These are phyloP conservation scores for Leptosomus discolor DNA, from an alignment of 2,113 vertebrate genomes.

Conservation along the genomic window DNA sequence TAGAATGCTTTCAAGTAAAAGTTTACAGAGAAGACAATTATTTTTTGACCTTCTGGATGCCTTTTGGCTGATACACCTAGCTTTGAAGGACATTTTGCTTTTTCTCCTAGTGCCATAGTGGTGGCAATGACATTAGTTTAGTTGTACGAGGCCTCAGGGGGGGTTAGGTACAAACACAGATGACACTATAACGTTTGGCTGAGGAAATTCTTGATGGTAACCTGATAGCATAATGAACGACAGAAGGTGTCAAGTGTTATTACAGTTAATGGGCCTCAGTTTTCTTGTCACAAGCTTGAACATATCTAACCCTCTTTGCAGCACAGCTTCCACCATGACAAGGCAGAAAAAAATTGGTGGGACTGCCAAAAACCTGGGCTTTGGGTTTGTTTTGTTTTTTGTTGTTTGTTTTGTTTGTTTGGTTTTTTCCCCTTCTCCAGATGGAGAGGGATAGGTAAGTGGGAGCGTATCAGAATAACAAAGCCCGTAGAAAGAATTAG, in stretches of 20 bases:
- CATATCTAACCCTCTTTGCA: not conserved
- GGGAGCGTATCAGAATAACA: constrained; percentile 10
- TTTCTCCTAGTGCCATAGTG: not conserved
- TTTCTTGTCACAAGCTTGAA: constrained; percentile 46
- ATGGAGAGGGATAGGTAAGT: constrained; percentile 16
- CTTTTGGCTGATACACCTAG: not conserved
- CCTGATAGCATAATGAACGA: not conserved
- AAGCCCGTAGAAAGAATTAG: constrained; percentile 23
- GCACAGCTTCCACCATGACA: not conserved
- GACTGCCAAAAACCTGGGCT: not conserved
- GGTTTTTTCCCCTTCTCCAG: not conserved
- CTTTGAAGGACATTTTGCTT: not conserved
- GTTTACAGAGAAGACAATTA: not conserved
- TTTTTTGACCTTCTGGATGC: not conserved
- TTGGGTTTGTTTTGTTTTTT: not conserved
- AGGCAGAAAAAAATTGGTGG: not conserved
- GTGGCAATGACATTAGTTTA: not conserved
- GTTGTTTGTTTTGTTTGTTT: not conserved
- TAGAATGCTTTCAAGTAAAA: not conserved
- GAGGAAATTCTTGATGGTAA: constrained; percentile 16
- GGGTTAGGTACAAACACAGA: not conserved
- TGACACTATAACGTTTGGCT: not conserved
- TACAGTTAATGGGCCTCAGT: constrained; percentile 38
- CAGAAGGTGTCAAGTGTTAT: constrained; percentile 37
- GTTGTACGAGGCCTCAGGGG: not conserved